A percentile compares a stretch with the other conserved stretches of the same genome.
phyloP scores from a whole-genome alignment of 2,888 invertebrate species.

The Ophion ellenae region DNA sequence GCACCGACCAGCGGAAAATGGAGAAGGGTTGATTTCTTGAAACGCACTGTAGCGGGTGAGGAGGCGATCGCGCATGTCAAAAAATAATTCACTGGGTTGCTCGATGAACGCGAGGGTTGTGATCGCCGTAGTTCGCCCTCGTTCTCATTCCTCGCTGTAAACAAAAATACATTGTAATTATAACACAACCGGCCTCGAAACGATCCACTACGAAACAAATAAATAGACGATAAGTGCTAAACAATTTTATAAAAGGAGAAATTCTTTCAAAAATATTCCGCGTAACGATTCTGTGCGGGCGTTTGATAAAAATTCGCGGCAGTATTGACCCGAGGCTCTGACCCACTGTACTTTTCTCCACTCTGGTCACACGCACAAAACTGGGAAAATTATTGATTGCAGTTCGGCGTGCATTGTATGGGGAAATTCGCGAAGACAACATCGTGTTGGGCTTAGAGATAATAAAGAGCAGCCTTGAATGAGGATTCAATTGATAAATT shows the following conservation, averaged over 20 bases:
- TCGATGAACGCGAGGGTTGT: slow-evolving; percentile 50
- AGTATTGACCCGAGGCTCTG: slow-evolving; percentile 44
- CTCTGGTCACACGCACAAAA: slow-evolving; percentile 26
- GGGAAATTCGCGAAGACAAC: slow-evolving; percentile 26
- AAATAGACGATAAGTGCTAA: neutral
- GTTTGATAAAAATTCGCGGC: slow-evolving; percentile 37
- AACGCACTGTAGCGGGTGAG: slow-evolving; percentile 59
- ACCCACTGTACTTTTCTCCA: slow-evolving; percentile 18
- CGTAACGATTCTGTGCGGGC: slow-evolving; percentile 11
- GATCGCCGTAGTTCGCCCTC: slow-evolving; percentile 35
- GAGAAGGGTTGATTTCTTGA: slow-evolving; percentile 39
- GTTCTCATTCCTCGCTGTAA: slow-evolving; percentile 39
- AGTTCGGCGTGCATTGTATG: slow-evolving; percentile 20
- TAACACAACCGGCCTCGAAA: neutral
- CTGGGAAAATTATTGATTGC: slow-evolving; percentile 69
- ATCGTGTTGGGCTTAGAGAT: neutral
- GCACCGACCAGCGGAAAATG: neutral
- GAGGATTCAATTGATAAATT: slow-evolving; percentile 21
- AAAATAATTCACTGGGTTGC: slow-evolving; percentile 37
- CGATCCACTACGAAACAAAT: slow-evolving; percentile 15
- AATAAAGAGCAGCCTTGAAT: neutral
- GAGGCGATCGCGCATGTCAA: slow-evolving; percentile 68
- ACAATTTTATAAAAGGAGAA: neutral
- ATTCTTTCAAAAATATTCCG: neutral
- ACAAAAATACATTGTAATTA: slow-evolving; percentile 11